Evolutionary conservation across 2,113 vertebrate genomes (phyloP), one percentile per base, ranked within the genome.

Genomic region (Podocnemis expansa): DNA sequence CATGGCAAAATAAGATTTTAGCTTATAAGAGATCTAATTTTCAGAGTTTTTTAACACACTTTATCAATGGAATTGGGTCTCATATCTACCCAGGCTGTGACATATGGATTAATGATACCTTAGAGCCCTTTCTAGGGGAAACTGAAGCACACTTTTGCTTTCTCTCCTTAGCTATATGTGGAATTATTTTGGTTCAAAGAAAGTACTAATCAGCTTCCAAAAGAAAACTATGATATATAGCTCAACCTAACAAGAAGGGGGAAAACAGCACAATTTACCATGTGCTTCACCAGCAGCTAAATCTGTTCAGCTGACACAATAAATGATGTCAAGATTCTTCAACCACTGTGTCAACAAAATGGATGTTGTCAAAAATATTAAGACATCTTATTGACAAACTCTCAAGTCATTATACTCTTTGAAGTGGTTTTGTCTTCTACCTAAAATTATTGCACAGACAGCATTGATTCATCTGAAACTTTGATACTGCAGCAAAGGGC

Each of bases 311-410:
- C 97, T 97, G 97, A 97, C 97, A 97, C 96, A 97, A 97, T 97
- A 97, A 97, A 97, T 97, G 96, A 97, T 97, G 96, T 97, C 97
- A 97, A 95, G 95, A 95, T 97, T 97, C 96, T 96, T 97, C 97
- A 97, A 94, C 96, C 96, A 96, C 94, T 96, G 96, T 97, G 96
- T 97, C 97, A 97, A 98, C 97, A 96, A 98, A 97, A 97, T 97
- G 97, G 97, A 96, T 97, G 97, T 97, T 98, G 97, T 97, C 95
- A 97, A 96, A 97, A 97, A 96, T 94, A 97, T 97, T 96, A 96
- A 96, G 98, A 97, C 97, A 98, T 97, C 96, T 97, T 98, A 98
- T 97, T 98, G 98, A 98, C 97, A 98, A 98, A 98, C 97, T 97
- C 97, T 98, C 97, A 97, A 97, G 97, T 96, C 97, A 98, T 98